These are phyloP conservation scores for Peromyscus leucopus DNA, from an alignment of 2,113 vertebrate genomes.

Conservation along the genomic window DNA sequence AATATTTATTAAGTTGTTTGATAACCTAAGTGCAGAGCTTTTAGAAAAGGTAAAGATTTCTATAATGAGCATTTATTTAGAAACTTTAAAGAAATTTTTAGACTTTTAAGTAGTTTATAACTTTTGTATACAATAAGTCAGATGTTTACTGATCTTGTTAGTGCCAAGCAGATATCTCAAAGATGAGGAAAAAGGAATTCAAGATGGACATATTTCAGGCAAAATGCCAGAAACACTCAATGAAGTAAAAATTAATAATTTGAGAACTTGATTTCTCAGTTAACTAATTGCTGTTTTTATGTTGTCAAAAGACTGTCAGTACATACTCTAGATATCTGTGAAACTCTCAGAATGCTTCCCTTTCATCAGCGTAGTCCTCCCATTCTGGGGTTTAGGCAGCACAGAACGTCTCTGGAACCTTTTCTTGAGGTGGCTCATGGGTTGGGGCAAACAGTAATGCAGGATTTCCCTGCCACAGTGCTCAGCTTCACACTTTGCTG, in stretches of 20 bases:
- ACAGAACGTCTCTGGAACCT: neutral
- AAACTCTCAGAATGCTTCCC: conserved; percentile 8
- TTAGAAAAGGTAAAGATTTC: conserved; percentile 64
- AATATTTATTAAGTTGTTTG: conserved; percentile 79
- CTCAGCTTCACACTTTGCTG: conserved; percentile 55
- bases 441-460: conserved; percentile 63
- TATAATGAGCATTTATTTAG: conserved; percentile 41
- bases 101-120: neutral
- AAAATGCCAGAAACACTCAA: conserved; percentile 26
- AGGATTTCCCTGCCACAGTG: conserved; percentile 47
- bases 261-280: conserved; percentile 53
- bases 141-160: neutral
- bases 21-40: conserved; percentile 71
- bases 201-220: conserved; percentile 18
- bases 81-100: neutral
- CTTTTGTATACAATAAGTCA: conserved; percentile 18
- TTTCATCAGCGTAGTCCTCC: neutral
- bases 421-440: conserved; percentile 51
- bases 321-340: conserved; percentile 57
- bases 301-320: conserved; percentile 21
- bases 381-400: neutral
- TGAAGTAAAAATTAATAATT: conserved; percentile 12
- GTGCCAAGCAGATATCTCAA: conserved; percentile 16
- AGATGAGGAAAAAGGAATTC: neutral
- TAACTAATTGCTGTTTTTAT: conserved; percentile 13